Base-by-base conservation (phyloP, 2,113 vertebrate genomes). In the Colossoma macropomum region DNA sequence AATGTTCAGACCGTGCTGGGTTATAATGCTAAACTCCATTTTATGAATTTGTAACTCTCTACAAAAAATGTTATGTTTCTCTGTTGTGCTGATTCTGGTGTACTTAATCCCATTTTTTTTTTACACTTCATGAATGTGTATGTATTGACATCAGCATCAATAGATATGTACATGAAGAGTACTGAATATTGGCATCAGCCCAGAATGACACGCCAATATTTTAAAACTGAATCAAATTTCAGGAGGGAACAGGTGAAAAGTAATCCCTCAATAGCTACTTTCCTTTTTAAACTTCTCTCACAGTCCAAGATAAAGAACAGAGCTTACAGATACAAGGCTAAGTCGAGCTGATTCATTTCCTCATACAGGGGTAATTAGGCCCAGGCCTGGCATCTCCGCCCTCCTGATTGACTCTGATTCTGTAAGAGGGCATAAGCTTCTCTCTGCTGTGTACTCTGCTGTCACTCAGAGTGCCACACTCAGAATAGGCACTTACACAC, bases 401-500 rank as follows among this genome's bases (percentile, higher is more conserved):
- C 41, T 75, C 15, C 32, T 50, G 50, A 80, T 21, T 52, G 60
- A 4, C 50, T 23, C 50, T 41, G 72, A 66, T 69, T 11, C 79
- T 78, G 25, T 66, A 75, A 82, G 16, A 50, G 56, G 69, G n/a
- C 19, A 10, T 54, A 60, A 62, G 10, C 38, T 41, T 21, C 56
- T 34, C 45, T 32, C 16, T 34, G 62, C 73, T 81, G 60, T 38
- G 52, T 17, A 65, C n/a, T 13, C 21, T 30, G 66, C 69, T 83
- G 85, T 86, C 81, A 50, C 52, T 80, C 72, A 65, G 25, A 25
- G 10, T 1, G 25, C 60, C 52, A 65, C 72, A 21, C 59, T 65
- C 41, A 66, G 27, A 75, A 66, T 82, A 50, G n/a, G 45, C 48
- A 80, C 65, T 25, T 8, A 75, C 69, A 80, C 56, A 30, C 7